Evolutionary conservation across 2,888 invertebrate species (phyloP).

Genomic region (Agrilus mali): DNA sequence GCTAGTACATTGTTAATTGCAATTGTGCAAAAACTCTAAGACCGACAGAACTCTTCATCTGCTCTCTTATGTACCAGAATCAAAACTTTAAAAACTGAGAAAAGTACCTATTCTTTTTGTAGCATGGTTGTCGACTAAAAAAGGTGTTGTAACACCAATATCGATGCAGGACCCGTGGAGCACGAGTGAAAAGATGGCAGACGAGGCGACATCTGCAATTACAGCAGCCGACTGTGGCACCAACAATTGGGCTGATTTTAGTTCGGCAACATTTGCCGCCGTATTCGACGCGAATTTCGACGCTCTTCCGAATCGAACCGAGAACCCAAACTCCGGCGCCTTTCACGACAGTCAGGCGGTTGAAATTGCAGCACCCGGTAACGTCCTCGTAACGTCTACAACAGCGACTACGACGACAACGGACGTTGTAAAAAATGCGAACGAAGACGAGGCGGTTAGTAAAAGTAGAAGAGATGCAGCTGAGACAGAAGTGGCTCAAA

Average conservation of each 20-base stretch:
- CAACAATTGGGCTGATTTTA: conserved; percentile 36
- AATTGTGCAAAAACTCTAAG: too few species aligned
- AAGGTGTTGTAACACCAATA: conserved; percentile 14
- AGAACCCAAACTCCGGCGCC: neutral
- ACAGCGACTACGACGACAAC: conserved; percentile 19
- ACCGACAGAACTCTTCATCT: too few species aligned
- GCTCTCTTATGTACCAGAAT: too few species aligned
- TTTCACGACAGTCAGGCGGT: neutral
- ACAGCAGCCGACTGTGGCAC: conserved; percentile 5
- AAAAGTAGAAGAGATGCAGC: conserved; percentile 14
- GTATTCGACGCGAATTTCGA: conserved; percentile 23
- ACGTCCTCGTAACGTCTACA: conserved; percentile 1
- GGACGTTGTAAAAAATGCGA: conserved; percentile 8
- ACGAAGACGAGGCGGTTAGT: conserved; percentile 8
- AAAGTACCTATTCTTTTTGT: too few species aligned
- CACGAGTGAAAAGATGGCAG: conserved; percentile 12
- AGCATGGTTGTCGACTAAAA: conserved; percentile 28
- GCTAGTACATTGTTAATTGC: too few species aligned
- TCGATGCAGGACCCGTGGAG: conserved; percentile 24
- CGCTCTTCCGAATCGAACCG: conserved; percentile 2
- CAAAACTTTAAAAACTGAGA: too few species aligned
- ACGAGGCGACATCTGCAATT: conserved; percentile 7
- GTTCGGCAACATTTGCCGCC: conserved; percentile 19
- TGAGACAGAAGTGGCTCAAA: conserved; percentile 6
- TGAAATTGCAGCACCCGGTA: neutral